Conservation (phyloP, 2,888 invertebrate species). For the Electrophaes corylata region DNA sequence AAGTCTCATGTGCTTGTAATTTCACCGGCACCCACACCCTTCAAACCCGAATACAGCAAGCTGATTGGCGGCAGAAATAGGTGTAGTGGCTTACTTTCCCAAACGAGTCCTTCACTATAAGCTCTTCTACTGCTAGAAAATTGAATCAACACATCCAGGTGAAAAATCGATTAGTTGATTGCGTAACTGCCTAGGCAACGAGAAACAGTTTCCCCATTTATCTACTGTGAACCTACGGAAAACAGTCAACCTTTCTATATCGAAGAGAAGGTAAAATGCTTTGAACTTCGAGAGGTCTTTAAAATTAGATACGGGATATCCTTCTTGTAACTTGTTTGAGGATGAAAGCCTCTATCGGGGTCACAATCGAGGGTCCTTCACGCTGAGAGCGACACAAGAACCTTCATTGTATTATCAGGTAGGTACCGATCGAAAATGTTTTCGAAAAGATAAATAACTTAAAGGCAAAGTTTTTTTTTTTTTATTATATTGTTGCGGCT, state of each 20-base stretch:
- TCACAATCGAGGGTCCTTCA: conserved; percentile 51
- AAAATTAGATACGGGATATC: conserved; percentile 52
- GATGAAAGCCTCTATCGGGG: conserved; percentile 60
- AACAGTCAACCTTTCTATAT: neutral
- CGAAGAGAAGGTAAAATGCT: conserved; percentile 3
- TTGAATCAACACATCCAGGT: neutral
- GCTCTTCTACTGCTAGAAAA: too few relatives aligned
- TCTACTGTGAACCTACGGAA: neutral
- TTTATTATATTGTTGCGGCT: too few relatives aligned
- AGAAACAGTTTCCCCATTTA: conserved; percentile 8
- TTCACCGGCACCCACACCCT: too few relatives aligned
- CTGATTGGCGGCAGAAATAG: too few relatives aligned
- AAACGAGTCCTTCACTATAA: too few relatives aligned
- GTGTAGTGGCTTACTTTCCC: too few relatives aligned
- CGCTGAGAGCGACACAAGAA: conserved; percentile 35
- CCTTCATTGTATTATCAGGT: neutral
- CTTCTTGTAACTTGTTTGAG: conserved; percentile 54
- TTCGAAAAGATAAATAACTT: neutral
- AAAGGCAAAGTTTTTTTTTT: too few relatives aligned
- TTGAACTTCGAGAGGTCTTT: conserved; percentile 29
- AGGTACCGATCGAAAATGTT: conserved; percentile 7
- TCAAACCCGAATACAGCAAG: too few relatives aligned
- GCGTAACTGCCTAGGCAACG: conserved; percentile 1
- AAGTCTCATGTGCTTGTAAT: too few relatives aligned
- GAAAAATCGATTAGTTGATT: conserved; percentile 5